Evolutionary conservation across 2,113 vertebrate genomes (phyloP), one percentile per base, ranked within the genome.

Genomic region (Dendrocopos noguchii): DNA sequence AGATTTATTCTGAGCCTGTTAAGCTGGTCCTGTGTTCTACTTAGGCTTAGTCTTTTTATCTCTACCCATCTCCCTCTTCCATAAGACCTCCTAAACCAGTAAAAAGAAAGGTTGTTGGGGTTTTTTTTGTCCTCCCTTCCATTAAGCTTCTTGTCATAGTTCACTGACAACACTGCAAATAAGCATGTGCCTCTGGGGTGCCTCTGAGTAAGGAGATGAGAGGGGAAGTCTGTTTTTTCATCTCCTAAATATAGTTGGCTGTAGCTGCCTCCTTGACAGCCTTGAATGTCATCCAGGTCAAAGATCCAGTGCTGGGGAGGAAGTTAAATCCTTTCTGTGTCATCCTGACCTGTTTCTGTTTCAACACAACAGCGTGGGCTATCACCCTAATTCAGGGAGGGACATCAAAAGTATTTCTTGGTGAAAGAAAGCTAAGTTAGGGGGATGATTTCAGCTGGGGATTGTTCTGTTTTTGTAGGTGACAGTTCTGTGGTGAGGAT

Each of bases 1-100:
- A 88, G 88, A 25, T 86, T 87, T 93, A 83, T 59, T 65, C 91
- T 81, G 88, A 94, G 91, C 92, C 91, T 84, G 80, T 52, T 94
- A 80, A 89, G 92, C 92, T 82, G 84, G 79, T 83, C 84, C 90
- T 80, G 71, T 94, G 84, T 36, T 93, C 90, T 67, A 33, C 60
- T 82, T 81, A 66, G 50, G 83, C 73, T 91, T 80, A 90, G 87
- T 73, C 80, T 80, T 88, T 91, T 90, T 85, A 94, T 89, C 92
- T 92, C 68, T 77, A 14, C 44, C 60, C 74, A 71, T 79, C 85
- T 66, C 67, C 73, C 66, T 88, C 64, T 39, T 72, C 76, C 29
- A 1, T 73, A 80, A 91, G 74, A 72, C 60, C 34, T 55, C 55
- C 84, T 89, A 72, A 95, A 91, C 44, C 64, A 80, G 63, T 29